Base-by-base conservation (phyloP, 2,888 invertebrate genomes). In the Chouioia cunea region DNA sequence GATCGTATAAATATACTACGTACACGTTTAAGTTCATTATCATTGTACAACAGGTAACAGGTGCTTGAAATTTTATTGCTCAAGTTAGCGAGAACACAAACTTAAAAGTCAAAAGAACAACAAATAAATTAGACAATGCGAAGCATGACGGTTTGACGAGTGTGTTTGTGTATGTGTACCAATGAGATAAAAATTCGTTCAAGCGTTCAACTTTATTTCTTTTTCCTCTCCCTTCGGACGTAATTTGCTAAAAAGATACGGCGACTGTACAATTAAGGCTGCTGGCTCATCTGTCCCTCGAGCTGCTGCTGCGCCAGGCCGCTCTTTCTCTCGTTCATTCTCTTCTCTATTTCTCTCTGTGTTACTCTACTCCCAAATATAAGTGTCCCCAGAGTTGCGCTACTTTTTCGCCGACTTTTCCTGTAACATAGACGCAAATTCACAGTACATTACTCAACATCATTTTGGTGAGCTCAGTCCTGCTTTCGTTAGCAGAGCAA, bases 191-290 rank as follows among this genome's bases (percentile, higher is more conserved):
- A 65, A 58, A 64, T 36, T 54, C 23, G 46, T 60, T 71, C 43
- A 12, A 22, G 65, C 62, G 54, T 47, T 22, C 50, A 43, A 12
- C 46, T 16, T 52, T 27, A 3, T 22, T 50, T 16, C n/a, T 58
- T 22, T 15, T 20, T 44, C 62, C 56, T 73, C 68, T 65, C 64
- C 46, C 71, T 68, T 54, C 27, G 47, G 65, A 57, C 58, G 68
- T 64, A 65, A 69, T 70, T 72, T 66, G 58, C 67, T 72, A 67
- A 62, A 60, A 67, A 68, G 62, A 69, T 52, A 70, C 54, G 60
- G 63, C 65, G 58, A 75, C 75, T 75, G 75, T 75, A 75, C 75
- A 75, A 72, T 58, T 75, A 59, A 69, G 68, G 69, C 71, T 75
- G 53, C 44, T 48, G n/a, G 47, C 43, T 36, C 27, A 36, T 36